Evolutionary conservation across 2,888 invertebrate genomes (phyloP).

Genomic region (Calameuta idolon): DNA sequence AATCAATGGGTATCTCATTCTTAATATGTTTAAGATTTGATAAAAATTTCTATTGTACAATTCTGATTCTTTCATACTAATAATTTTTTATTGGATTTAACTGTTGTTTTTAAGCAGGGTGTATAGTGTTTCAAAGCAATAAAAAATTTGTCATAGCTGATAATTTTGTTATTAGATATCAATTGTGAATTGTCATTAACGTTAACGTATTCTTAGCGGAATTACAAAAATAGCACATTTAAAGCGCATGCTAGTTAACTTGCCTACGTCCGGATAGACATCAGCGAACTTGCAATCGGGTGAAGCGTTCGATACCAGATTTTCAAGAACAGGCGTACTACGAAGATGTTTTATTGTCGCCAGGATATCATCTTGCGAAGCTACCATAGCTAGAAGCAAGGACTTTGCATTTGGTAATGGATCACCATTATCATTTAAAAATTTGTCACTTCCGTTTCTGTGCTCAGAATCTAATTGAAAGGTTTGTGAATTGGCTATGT

Average conservation of each 20-base stretch:
- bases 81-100: no score
- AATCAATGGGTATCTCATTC: no score
- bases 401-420: constrained; percentile 41
- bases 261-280: constrained; percentile 55
- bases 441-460: constrained; percentile 30
- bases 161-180: not conserved
- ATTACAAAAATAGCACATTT: constrained; percentile 10
- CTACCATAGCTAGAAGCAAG: constrained; percentile 49
- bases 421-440: constrained; percentile 38
- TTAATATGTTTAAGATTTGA: no score
- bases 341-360: constrained; percentile 55
- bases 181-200: not conserved
- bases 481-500: constrained; percentile 24
- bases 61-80: no score
- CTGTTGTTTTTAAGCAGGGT: no score
- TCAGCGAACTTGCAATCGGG: constrained; percentile 49
- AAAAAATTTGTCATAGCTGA: not conserved
- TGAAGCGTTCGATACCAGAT: constrained; percentile 51
- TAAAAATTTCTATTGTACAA: no score
- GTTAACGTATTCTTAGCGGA: not conserved
- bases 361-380: constrained; percentile 54
- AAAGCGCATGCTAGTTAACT: constrained; percentile 54
- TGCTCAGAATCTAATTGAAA: constrained; percentile 22
- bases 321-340: constrained; percentile 56
- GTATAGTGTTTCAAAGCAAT: not conserved